Base-by-base conservation (phyloP, 2,888 invertebrate species). In the Drosophila hamatofila region DNA sequence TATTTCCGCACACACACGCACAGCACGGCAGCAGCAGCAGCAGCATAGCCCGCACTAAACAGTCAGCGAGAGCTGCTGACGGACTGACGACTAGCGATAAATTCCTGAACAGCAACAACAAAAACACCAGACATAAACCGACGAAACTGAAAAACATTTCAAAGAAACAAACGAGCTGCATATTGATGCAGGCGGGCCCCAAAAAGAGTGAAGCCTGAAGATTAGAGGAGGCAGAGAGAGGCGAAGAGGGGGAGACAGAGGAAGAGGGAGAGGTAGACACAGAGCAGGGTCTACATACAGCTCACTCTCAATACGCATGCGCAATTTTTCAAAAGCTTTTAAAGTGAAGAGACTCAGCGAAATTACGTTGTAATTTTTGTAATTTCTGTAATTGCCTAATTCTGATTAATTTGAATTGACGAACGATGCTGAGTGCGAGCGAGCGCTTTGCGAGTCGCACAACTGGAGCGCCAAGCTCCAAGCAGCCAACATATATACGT, bases 351-450 rank as follows among this genome's bases (percentile, higher is more conserved):
- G 85, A 66, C 72, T 54, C 75, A 49, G 41, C 63, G 75, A 87
- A 90, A 91, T 89, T 90, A 88, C 92, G 83, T 81, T 91, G 90
- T 90, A 91, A 91, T 91, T 91, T 91, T 91, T 90, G 90, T 91
- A 91, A 91, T 92, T 91, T 92, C 91, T 91, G 92, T 91, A 91
- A 92, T 92, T 91, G 92, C 89, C 87, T 91, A 91, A 91, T 91
- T 91, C 90, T 91, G 91, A 91, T 91, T 91, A 91, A 91, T 91
- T 91, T 87, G 90, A 90, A 91, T 91, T 90, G 89, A 83, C 79
- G 82, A 77, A 60, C 65, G 72, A 35, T 8, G 35, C 58, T 33
- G 57, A 57, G 37, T 42, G 52, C 25, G 51, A 21, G 27, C 2
- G 42, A 51, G 33, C 21, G 33, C 21, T 33, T 14, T 18, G 52